Percentiles rank a stretch among this genome's conserved stretches.
phyloP scores from a whole-genome alignment of 2,797 vertebrate genomes.

The Cryptoprocta ferox region DNA sequence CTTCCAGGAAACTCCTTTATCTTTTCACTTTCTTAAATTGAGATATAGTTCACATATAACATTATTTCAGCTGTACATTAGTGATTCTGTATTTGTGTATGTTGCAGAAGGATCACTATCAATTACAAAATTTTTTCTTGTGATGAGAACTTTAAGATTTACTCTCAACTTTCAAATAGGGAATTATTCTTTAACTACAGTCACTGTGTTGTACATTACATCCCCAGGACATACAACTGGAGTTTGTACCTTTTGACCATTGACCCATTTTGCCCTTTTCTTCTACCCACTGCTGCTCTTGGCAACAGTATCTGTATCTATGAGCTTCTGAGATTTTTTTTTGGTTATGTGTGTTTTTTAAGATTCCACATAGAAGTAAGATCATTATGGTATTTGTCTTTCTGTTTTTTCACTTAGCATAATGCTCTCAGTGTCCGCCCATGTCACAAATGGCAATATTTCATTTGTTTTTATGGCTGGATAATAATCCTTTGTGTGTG shows the following conservation, averaged over 20 bases:
- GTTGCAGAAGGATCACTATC: neutral
- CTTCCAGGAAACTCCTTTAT: neutral
- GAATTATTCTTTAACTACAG: neutral
- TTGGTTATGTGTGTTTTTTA: neutral
- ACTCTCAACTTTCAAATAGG: neutral
- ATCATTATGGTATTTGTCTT: neutral
- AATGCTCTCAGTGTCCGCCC: neutral
- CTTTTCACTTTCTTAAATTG: neutral
- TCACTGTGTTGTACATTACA: neutral
- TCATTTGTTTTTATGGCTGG: slow-evolving; percentile 6
- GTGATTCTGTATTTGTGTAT: neutral
- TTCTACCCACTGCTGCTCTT: no score
- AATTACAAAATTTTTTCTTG: neutral
- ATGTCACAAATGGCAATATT: neutral
- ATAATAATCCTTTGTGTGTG: neutral
- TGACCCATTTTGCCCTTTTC: neutral
- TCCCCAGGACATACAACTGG: neutral
- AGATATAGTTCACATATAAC: neutral
- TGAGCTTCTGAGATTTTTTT: neutral
- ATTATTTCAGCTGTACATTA: neutral
- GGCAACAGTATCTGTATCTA: neutral
- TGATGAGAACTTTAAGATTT: neutral
- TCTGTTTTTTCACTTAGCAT: neutral
- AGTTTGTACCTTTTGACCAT: neutral
- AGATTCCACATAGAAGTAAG: neutral